Evolutionary conservation across 2,113 vertebrate genomes (phyloP).

Genomic region (Rhineura floridana): DNA sequence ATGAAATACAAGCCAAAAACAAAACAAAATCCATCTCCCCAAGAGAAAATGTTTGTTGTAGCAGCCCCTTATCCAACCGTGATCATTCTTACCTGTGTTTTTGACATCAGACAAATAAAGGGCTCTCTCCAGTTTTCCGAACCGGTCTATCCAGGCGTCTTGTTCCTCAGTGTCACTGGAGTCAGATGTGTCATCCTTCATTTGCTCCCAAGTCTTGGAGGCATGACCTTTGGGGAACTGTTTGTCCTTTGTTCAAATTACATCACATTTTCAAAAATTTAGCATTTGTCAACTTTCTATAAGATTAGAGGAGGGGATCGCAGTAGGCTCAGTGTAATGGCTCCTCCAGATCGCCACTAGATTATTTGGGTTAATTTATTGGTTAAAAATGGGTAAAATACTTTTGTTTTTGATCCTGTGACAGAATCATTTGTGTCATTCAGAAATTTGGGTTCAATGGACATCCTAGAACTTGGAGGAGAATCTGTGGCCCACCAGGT

Average conservation of each 20-base stretch:
- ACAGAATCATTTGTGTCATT: background rate
- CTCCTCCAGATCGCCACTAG: background rate
- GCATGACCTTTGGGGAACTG: conserved; percentile 18
- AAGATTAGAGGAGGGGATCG: background rate
- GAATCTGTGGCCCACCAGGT: too few species aligned
- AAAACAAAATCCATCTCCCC: background rate
- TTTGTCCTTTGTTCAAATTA: conserved; percentile 38
- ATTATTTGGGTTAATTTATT: background rate
- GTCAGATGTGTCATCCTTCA: background rate
- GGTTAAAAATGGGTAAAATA: background rate
- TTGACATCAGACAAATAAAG: conserved; percentile 61
- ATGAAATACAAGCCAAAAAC: background rate
- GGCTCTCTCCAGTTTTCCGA: conserved; percentile 68
- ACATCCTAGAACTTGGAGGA: too few species aligned
- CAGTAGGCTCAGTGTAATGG: background rate
- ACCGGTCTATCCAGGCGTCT: conserved; percentile 64
- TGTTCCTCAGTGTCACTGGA: conserved; percentile 15
- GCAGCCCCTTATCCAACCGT: background rate
- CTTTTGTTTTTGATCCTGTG: background rate
- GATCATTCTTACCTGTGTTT: conserved; percentile 60
- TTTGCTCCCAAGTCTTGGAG: conserved; percentile 4
- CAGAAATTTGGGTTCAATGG: background rate
- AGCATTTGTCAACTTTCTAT: background rate
- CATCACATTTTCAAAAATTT: background rate
- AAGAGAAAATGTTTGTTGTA: background rate